Evolutionary conservation across 2,888 invertebrate species (phyloP).

Genomic region (Mythimna albipuncta): DNA sequence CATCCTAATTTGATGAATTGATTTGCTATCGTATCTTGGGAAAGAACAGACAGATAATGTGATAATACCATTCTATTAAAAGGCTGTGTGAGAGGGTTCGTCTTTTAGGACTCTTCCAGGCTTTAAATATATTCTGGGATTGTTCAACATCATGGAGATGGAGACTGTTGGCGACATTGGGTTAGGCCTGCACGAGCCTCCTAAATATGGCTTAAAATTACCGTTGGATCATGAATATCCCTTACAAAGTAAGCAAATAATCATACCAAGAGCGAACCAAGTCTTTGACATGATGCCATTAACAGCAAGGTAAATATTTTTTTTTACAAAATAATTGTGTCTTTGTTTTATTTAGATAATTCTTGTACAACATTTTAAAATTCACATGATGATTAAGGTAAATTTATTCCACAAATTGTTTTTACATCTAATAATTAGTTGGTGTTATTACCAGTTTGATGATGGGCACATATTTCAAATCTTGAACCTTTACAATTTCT

Average conservation of each 20-base stretch:
- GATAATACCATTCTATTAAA: constrained; percentile 32
- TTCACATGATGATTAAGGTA: neutral
- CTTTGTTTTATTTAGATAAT: neutral
- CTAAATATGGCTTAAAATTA: constrained; percentile 94
- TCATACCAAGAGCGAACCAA: constrained; percentile 92
- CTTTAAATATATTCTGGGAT: constrained; percentile 25
- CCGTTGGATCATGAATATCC: constrained; percentile 94
- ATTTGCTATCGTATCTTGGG: constrained; percentile 38
- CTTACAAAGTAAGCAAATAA: constrained; percentile 93
- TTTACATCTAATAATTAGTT: neutral
- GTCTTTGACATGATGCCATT: constrained; percentile 93
- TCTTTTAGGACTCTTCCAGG: constrained; percentile 8
- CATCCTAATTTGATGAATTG: constrained; percentile 39
- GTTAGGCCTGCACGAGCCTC: constrained; percentile 80
- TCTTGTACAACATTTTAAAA: constrained; percentile 13
- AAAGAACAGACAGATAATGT: constrained; percentile 43
- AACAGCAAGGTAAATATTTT: constrained; percentile 91
- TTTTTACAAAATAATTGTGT: neutral
- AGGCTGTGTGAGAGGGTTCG: constrained; percentile 20
- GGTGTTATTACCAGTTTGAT: neutral
- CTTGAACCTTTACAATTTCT: neutral
- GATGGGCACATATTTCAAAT: neutral
- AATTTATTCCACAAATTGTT: neutral
- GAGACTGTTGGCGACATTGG: constrained; percentile 66
- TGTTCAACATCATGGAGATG: constrained; percentile 64